These are phyloP conservation scores for Endotricha flammealis DNA, from an alignment of 2,888 invertebrate genomes.

Conservation along the genomic window DNA sequence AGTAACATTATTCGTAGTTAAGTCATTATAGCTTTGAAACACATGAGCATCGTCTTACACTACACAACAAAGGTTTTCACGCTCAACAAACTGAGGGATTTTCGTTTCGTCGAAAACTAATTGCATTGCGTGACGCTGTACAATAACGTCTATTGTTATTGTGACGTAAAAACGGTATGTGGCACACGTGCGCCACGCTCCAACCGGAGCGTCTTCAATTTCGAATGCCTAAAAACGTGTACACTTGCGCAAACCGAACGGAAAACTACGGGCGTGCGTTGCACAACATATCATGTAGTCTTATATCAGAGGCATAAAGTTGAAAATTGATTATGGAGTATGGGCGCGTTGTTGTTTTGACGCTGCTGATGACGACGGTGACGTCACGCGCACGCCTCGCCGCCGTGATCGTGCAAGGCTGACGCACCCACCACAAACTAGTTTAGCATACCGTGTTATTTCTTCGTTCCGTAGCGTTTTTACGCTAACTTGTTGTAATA, in stretches of 20 bases:
- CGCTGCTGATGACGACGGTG: constrained; percentile 51
- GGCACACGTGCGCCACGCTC: constrained; percentile 21
- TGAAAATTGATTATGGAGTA: constrained; percentile 21
- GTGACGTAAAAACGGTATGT: neutral
- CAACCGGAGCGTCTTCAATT: constrained; percentile 2
- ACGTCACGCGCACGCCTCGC: constrained; percentile 55
- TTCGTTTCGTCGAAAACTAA: too few relatives aligned
- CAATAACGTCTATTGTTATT: neutral
- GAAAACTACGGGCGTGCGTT: constrained; percentile 46
- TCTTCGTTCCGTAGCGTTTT: neutral
- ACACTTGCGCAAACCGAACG: constrained; percentile 46
- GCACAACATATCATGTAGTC: constrained; percentile 19
- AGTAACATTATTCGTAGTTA: too few relatives aligned
- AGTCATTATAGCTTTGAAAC: too few relatives aligned
- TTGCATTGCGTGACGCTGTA: neutral
- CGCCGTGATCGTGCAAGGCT: constrained; percentile 40
- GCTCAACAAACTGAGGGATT: too few relatives aligned
- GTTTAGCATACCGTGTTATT: constrained; percentile 13
- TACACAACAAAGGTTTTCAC: too few relatives aligned
- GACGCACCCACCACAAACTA: constrained; percentile 50
- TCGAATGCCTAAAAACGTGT: constrained; percentile 9
- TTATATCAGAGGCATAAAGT: constrained; percentile 24
- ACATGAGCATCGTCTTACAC: too few relatives aligned
- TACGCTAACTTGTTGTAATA: neutral
- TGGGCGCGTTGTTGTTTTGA: constrained; percentile 30